Evolutionary conservation across 2,888 invertebrate species (phyloP).

Genomic region (Volucella zonaria): DNA sequence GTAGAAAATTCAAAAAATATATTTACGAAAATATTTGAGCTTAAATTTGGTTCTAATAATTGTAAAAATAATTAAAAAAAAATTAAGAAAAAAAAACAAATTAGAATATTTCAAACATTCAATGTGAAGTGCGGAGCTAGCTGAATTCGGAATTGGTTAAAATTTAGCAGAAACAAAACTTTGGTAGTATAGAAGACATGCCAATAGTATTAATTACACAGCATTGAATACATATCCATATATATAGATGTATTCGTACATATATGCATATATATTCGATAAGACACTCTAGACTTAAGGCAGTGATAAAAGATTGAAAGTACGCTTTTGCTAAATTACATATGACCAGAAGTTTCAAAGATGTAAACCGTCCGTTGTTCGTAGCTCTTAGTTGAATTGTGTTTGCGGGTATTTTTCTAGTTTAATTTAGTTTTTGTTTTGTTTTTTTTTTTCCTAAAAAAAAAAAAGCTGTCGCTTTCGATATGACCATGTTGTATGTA

Average conservation of each 20-base stretch:
- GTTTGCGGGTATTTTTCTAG: constrained; percentile 30
- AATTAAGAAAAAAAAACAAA: background rate
- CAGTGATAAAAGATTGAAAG: constrained; percentile 57
- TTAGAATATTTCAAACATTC: constrained; percentile 64
- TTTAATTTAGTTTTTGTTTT: constrained; percentile 32
- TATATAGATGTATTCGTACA: background rate
- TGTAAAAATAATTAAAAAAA: constrained; percentile 56
- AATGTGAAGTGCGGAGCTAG: constrained; percentile 71
- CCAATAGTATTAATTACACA: constrained; percentile 28
- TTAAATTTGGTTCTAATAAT: constrained; percentile 35
- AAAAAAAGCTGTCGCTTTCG: constrained; percentile 46
- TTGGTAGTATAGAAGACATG: constrained; percentile 49
- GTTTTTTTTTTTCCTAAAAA: constrained; percentile 4
- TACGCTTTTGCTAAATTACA: constrained; percentile 43
- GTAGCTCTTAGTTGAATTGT: constrained; percentile 59
- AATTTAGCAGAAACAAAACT: constrained; percentile 45
- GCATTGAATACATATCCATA: constrained; percentile 53
- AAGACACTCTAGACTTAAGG: constrained; percentile 35
- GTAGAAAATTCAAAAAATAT: constrained; percentile 15
- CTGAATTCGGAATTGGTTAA: constrained; percentile 18
- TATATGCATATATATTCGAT: background rate
- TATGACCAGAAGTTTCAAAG: constrained; percentile 57
- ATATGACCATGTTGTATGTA: constrained; percentile 64
- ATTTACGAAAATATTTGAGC: constrained; percentile 5
- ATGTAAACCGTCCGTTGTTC: constrained; percentile 52